Conservation (phyloP, 1,140 invertebrate species). For the Camponotus floridanus region DNA sequence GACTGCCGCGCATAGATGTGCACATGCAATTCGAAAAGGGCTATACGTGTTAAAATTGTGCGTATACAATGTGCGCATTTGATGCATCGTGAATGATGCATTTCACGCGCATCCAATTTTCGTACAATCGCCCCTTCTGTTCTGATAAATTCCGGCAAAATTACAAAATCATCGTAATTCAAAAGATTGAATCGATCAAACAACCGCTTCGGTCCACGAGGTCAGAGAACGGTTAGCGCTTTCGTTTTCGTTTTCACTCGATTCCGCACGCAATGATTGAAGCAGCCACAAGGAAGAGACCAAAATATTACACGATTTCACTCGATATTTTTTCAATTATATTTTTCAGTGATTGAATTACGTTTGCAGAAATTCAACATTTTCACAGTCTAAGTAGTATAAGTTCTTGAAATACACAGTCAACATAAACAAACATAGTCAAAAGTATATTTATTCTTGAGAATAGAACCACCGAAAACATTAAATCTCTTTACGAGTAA, state of each 20-base stretch:
- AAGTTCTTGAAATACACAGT: constrained; percentile 20
- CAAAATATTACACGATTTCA: constrained; percentile 8
- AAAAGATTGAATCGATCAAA: background rate
- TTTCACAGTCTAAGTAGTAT: constrained; percentile 17
- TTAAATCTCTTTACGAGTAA: background rate
- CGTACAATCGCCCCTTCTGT: background rate
- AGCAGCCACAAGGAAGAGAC: constrained; percentile 4
- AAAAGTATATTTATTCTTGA: constrained; percentile 4
- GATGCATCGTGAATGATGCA: background rate
- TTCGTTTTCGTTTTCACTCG: background rate
- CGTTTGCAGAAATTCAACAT: background rate
- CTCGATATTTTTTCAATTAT: background rate
- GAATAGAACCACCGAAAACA: constrained; percentile 25
- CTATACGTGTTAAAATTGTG: constrained; percentile 34
- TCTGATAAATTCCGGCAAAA: background rate
- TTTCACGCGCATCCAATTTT: background rate
- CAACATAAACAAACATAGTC: constrained; percentile 5
- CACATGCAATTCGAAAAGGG: constrained; percentile 15
- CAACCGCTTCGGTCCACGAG: constrained; percentile 59
- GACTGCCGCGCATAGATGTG: background rate
- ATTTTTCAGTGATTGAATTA: background rate
- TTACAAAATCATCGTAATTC: background rate
- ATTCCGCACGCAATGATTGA: constrained; percentile 3
- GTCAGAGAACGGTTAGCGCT: background rate
- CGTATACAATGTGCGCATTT: constrained; percentile 52